phyloP scores from a whole-genome alignment of 2,113 vertebrate species.

The Dinomys branickii region DNA sequence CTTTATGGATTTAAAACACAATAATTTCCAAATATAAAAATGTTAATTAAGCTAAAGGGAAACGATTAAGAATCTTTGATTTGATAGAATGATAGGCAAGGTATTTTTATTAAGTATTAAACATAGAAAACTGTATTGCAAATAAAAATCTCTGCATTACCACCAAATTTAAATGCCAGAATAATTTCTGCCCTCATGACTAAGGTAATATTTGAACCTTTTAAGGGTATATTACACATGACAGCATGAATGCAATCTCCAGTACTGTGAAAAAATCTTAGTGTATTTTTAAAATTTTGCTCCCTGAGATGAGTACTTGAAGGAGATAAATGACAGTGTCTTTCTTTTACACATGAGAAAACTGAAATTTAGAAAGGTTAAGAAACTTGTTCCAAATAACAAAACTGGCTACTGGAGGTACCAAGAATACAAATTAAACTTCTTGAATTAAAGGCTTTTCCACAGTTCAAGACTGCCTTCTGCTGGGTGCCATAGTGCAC shows the following conservation, averaged over 20 bases:
- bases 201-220: background rate
- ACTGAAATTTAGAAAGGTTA: slow-evolving; percentile 1
- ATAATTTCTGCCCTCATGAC: background rate
- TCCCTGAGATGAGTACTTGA: background rate
- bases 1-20: background rate
- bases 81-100: background rate
- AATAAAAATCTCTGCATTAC: background rate
- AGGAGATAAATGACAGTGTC: background rate
- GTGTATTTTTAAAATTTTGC: background rate
- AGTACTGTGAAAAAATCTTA: background rate
- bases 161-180: background rate
- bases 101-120: background rate
- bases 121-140: background rate
- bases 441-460: background rate
- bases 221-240: background rate
- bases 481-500: background rate
- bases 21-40: slow-evolving; percentile 22
- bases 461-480: background rate
- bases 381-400: background rate
- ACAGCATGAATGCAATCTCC: background rate
- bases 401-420: background rate
- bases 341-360: background rate
- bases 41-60: background rate
- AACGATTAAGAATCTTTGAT: background rate
- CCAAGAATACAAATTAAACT: background rate